phyloP scores from a whole-genome alignment of 92 coral and sea anemone genomes.

The Palythoa grandis region DNA sequence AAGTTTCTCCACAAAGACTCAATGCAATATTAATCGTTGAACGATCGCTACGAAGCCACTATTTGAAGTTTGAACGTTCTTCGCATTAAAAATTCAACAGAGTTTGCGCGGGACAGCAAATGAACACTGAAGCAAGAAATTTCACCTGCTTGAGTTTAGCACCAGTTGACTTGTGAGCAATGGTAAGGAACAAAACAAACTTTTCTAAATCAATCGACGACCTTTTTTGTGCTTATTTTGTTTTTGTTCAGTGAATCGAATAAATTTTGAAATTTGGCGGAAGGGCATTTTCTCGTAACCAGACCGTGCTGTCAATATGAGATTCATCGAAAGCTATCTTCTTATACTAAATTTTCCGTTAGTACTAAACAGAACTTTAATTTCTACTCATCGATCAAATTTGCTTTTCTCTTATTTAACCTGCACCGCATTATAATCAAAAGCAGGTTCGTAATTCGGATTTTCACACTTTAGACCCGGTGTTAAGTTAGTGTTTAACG shows the following conservation, averaged over 20 bases:
- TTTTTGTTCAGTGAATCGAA: conserved; percentile 43
- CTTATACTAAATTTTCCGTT: not conserved
- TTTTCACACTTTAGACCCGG: not conserved
- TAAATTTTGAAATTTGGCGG: conserved; percentile 44
- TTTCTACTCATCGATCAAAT: not conserved
- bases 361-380: not conserved
- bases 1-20: conserved; percentile 39
- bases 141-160: conserved; percentile 11
- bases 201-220: conserved; percentile 29
- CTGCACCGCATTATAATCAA: not conserved
- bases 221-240: conserved; percentile 33
- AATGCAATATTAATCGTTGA: conserved; percentile 39
- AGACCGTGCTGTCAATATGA: not conserved
- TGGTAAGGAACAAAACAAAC: conserved; percentile 38
- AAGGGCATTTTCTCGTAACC: not conserved
- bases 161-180: conserved; percentile 44
- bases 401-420: not conserved
- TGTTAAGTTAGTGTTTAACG: not conserved
- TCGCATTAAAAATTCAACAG: conserved; percentile 35
- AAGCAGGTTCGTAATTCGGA: not conserved
- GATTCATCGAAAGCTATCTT: not conserved
- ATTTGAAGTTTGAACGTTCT: conserved; percentile 22
- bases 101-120: conserved; percentile 24
- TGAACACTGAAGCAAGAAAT: conserved; percentile 44
- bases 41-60: conserved; percentile 27